Conservation (phyloP, 2,113 vertebrate species). For the Brienomyrus longianalis region DNA sequence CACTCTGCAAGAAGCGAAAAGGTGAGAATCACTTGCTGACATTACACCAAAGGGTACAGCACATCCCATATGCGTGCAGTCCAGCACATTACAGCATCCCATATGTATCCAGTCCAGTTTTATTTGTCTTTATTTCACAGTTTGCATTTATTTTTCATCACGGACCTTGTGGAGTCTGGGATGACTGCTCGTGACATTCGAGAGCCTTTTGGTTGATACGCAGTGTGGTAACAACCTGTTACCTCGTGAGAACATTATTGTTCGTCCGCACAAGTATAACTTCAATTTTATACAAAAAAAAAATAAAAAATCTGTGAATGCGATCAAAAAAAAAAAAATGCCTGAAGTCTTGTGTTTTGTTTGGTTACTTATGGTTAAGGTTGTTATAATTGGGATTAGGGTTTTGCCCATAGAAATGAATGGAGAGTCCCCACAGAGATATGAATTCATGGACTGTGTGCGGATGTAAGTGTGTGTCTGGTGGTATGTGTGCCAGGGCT, state of each 20-base stretch:
- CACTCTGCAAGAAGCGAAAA: not conserved
- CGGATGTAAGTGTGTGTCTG: constrained; percentile 27
- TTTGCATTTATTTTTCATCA: not conserved
- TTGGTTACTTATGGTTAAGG: not conserved
- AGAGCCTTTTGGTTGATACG: not conserved
- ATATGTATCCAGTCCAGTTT: not conserved
- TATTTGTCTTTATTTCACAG: not conserved
- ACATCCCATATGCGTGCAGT: not conserved
- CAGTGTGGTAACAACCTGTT: not conserved
- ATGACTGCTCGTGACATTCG: not conserved
- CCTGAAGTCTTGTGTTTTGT: not conserved
- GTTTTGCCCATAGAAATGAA: not conserved
- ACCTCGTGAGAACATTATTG: not conserved
- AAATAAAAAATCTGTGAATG: not conserved
- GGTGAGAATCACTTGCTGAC: not conserved
- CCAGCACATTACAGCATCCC: not conserved
- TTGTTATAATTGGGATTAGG: not conserved
- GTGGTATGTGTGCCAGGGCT: constrained; percentile 10
- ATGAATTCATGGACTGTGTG: not conserved
- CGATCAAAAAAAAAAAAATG: not conserved
- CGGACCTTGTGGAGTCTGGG: not conserved
- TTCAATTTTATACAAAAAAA: not conserved
- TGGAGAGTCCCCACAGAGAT: not conserved
- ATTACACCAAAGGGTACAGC: not conserved
- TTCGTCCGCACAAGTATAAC: not conserved